phyloP scores from a whole-genome alignment of 2,888 invertebrate species.

The Plusia festucae region DNA sequence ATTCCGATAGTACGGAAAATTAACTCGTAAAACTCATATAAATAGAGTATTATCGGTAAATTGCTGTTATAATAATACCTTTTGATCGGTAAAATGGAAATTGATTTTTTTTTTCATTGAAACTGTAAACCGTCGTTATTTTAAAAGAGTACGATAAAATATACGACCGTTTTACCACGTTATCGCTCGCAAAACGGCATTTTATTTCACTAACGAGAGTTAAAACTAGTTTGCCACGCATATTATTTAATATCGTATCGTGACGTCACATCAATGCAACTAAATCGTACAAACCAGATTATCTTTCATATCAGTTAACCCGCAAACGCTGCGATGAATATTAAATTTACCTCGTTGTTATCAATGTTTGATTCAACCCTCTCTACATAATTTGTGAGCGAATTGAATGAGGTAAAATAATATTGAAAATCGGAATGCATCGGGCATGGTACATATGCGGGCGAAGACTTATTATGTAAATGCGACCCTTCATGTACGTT shows the following conservation, averaged over 20 bases:
- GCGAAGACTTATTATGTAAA: conserved; percentile 81
- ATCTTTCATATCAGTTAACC: conserved; percentile 58
- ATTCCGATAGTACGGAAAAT: conserved; percentile 13
- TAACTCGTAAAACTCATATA: neutral
- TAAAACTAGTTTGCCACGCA: conserved; percentile 21
- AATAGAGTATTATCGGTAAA: conserved; percentile 8
- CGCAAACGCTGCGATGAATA: conserved; percentile 68
- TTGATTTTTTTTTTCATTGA: conserved; percentile 23
- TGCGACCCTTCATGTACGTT: conserved; percentile 78
- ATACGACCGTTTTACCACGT: conserved; percentile 25
- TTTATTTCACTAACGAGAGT: conserved; percentile 37
- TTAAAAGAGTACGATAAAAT: conserved; percentile 29
- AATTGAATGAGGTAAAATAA: conserved; percentile 81
- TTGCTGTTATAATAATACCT: conserved; percentile 2
- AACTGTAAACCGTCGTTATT: conserved; percentile 23
- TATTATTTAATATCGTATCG: conserved; percentile 45
- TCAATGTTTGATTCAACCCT: conserved; percentile 73
- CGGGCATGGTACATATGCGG: conserved; percentile 71
- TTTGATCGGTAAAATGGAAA: conserved; percentile 5
- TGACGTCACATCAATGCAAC: conserved; percentile 54
- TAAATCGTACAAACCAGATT: conserved; percentile 60
- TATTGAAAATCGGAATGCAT: conserved; percentile 81
- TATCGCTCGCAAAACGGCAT: conserved; percentile 30
- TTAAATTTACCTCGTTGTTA: conserved; percentile 71
- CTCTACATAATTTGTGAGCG: conserved; percentile 70